Evolutionary conservation across 2,888 invertebrate species (phyloP).

Genomic region (Lottia scabra): DNA sequence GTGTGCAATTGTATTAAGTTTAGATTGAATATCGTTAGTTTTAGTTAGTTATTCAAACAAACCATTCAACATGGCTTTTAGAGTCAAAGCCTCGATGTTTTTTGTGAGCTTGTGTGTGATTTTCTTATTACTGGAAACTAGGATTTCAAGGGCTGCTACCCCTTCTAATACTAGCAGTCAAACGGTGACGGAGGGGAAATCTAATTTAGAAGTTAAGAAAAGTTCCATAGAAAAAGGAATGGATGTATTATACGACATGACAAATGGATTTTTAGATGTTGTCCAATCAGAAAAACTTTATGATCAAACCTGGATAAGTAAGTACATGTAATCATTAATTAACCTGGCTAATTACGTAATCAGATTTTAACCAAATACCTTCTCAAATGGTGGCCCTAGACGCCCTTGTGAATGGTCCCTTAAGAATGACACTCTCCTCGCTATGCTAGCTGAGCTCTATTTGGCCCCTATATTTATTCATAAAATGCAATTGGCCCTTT

Average conservation of each 20-base stretch:
- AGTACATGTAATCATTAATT: constrained; percentile 27
- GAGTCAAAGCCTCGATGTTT: not conserved
- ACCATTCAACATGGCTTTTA: too few relatives aligned
- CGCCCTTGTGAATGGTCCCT: too few relatives aligned
- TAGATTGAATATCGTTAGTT: too few relatives aligned
- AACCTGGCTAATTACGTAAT: too few relatives aligned
- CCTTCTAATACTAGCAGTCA: constrained; percentile 15
- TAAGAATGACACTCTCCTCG: too few relatives aligned
- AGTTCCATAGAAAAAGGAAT: constrained; percentile 51
- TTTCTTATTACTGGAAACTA: not conserved
- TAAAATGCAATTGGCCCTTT: too few relatives aligned
- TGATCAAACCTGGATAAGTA: constrained; percentile 40
- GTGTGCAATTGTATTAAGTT: too few relatives aligned
- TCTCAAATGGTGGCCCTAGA: too few relatives aligned
- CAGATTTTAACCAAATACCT: too few relatives aligned
- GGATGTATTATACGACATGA: constrained; percentile 47
- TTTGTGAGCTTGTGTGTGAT: not conserved
- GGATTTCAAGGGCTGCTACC: not conserved
- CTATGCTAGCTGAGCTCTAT: too few relatives aligned
- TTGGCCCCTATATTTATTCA: too few relatives aligned
- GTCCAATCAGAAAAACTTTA: constrained; percentile 46
- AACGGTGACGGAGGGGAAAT: constrained; percentile 11
- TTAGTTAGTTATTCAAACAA: too few relatives aligned
- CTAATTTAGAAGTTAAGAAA: constrained; percentile 21
- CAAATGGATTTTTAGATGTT: constrained; percentile 50